A percentile compares a stretch with the other conserved stretches of the same genome.
Evolutionary conservation across 2,113 vertebrate species (phyloP).

Genomic region (Corapipo altera): DNA sequence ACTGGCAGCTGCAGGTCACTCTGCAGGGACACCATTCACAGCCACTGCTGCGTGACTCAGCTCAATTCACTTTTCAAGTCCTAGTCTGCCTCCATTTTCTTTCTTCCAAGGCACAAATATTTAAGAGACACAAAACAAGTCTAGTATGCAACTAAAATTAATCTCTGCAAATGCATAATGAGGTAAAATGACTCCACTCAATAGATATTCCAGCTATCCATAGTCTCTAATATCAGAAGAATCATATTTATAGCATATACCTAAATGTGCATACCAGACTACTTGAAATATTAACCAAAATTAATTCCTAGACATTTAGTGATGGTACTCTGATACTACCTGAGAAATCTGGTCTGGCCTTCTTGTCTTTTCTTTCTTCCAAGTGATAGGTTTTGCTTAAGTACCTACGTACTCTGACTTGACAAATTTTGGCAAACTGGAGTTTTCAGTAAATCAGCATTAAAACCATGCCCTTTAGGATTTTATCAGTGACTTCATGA

Average conservation of each 20-base stretch:
- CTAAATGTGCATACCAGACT: not conserved
- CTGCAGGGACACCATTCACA: not conserved
- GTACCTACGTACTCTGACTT: not conserved
- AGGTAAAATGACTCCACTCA: not conserved
- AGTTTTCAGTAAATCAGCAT: not conserved
- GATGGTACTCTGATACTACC: not conserved
- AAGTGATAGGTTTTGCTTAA: not conserved
- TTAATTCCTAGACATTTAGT: not conserved
- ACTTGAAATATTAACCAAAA: not conserved
- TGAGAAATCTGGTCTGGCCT: not conserved
- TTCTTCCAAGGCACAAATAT: not conserved
- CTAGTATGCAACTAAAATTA: not conserved
- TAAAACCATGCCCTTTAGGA: not conserved
- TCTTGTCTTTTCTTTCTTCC: not conserved
- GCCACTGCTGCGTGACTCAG: not conserved
- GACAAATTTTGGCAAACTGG: not conserved
- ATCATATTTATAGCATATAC: not conserved
- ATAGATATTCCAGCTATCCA: not conserved
- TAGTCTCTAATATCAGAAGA: not conserved
- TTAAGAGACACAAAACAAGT: not conserved
- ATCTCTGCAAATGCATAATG: not conserved
- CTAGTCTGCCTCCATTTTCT: conserved; percentile 33
- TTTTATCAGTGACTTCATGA: not conserved
- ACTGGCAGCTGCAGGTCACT: not conserved
- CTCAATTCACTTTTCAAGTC: not conserved